phyloP scores from a whole-genome alignment of 2,113 vertebrate species.

The Podarcis muralis region DNA sequence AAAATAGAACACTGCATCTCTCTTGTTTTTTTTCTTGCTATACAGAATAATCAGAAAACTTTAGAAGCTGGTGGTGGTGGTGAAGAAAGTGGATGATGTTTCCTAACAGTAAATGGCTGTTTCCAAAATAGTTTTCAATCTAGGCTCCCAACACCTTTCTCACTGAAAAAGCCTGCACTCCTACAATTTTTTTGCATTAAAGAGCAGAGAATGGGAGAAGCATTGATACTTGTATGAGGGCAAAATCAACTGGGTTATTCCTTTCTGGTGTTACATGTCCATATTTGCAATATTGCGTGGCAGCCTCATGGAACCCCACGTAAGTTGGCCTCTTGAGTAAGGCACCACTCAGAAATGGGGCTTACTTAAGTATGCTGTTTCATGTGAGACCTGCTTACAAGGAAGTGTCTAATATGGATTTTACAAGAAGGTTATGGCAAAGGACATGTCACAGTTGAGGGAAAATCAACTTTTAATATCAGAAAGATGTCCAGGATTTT shows the following conservation, averaged over 20 bases:
- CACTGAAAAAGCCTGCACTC: neutral
- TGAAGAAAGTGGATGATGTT: neutral
- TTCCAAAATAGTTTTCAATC: conserved; percentile 20
- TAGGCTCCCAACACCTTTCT: neutral
- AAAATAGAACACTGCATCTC: conserved; percentile 12
- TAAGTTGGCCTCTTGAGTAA: neutral
- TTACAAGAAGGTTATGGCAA: neutral
- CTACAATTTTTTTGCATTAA: neutral
- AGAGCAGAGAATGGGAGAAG: neutral
- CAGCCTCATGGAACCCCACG: neutral
- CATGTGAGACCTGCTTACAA: neutral
- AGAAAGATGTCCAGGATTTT: neutral
- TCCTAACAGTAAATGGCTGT: neutral
- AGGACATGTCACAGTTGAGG: neutral
- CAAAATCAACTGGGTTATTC: too few species aligned
- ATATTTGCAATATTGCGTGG: neutral
- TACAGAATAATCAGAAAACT: neutral
- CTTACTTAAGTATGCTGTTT: neutral
- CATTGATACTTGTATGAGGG: neutral
- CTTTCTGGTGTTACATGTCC: neutral
- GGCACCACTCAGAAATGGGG: neutral
- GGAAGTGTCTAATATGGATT: neutral
- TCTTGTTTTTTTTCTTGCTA: neutral
- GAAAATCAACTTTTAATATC: neutral
- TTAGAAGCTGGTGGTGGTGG: too few species aligned